phyloP scores from a whole-genome alignment of 2,888 invertebrate species.

The Odontocerum albicorne region DNA sequence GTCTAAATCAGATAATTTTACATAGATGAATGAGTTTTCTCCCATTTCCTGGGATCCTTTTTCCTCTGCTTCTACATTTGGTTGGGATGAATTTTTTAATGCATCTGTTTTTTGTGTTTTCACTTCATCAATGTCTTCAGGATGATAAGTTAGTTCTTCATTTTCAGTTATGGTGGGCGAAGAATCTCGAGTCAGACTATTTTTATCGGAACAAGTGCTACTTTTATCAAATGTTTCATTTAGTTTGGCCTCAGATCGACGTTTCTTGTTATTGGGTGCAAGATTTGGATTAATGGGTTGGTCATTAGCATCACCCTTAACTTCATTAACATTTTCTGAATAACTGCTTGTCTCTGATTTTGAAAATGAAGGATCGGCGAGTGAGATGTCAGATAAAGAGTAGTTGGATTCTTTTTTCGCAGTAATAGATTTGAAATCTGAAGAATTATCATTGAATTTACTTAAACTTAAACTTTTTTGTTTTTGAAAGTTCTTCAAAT shows the following conservation, averaged over 20 bases:
- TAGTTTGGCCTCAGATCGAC: constrained; percentile 15
- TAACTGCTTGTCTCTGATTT: constrained; percentile 15
- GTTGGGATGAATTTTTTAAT: too few species aligned
- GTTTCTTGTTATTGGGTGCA: constrained; percentile 1
- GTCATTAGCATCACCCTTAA: not conserved
- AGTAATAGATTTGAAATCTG: not conserved
- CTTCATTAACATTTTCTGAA: not conserved
- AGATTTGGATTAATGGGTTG: not conserved
- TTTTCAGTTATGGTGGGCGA: constrained; percentile 17
- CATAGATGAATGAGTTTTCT: too few species aligned
- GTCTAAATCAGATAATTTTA: constrained; percentile 79
- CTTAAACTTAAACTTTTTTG: constrained; percentile 19
- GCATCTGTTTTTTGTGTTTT: too few species aligned
- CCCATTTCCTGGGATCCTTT: too few species aligned
- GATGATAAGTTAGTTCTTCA: constrained; percentile 21
- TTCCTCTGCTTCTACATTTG: too few species aligned
- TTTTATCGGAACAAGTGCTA: constrained; percentile 21
- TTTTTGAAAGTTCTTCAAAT: constrained; percentile 13
- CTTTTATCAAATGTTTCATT: constrained; percentile 24
- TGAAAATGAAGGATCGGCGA: constrained; percentile 14
- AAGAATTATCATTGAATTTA: not conserved
- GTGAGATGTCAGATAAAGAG: constrained; percentile 17
- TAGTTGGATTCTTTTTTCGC: constrained; percentile 19
- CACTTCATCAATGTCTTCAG: constrained; percentile 9
- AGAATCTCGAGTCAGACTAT: constrained; percentile 14